Percentiles rank a stretch among this genome's conserved stretches.
Evolutionary conservation across 2,113 vertebrate species (phyloP).

Genomic region (Gobiocypris rarus): DNA sequence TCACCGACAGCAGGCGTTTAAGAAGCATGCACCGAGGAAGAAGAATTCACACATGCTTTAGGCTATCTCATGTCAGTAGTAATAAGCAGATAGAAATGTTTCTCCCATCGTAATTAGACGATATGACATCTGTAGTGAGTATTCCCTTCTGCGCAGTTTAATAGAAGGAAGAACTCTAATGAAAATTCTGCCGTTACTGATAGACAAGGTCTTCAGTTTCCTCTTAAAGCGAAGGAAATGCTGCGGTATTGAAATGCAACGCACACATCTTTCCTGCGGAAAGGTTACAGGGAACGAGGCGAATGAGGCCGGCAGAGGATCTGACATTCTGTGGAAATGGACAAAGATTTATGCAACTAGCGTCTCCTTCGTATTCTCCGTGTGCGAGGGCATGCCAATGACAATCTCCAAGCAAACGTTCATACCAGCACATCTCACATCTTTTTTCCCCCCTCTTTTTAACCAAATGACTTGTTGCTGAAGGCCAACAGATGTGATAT

Average conservation of each 20-base stretch:
- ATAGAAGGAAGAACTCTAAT: not conserved
- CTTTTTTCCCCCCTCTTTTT: not conserved
- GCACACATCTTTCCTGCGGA: conserved; percentile 62
- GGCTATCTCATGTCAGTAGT: conserved; percentile 38
- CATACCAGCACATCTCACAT: conserved; percentile 46
- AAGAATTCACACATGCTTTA: conserved; percentile 60
- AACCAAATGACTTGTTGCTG: conserved; percentile 61
- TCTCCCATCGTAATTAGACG: conserved; percentile 29
- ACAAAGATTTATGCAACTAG: conserved; percentile 75
- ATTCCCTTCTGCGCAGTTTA: not conserved
- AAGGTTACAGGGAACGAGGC: conserved; percentile 63
- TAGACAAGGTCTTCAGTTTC: not conserved
- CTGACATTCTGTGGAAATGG: conserved; percentile 73
- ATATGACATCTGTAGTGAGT: conserved; percentile 7
- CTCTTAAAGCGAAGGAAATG: conserved; percentile 3
- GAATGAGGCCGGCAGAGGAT: conserved; percentile 65
- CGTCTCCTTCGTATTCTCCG: conserved; percentile 60
- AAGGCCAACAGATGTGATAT: not conserved
- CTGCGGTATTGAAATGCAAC: conserved; percentile 47
- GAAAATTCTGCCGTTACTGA: not conserved
- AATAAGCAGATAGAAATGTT: conserved; percentile 43
- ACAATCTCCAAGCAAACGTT: conserved; percentile 54
- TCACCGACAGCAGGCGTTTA: conserved; percentile 24
- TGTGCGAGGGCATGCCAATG: conserved; percentile 66
- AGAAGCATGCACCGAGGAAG: conserved; percentile 29